Evolutionary conservation across 2,888 invertebrate genomes (phyloP), one percentile per base, ranked within the genome.

Genomic region (Merodon equestris): DNA sequence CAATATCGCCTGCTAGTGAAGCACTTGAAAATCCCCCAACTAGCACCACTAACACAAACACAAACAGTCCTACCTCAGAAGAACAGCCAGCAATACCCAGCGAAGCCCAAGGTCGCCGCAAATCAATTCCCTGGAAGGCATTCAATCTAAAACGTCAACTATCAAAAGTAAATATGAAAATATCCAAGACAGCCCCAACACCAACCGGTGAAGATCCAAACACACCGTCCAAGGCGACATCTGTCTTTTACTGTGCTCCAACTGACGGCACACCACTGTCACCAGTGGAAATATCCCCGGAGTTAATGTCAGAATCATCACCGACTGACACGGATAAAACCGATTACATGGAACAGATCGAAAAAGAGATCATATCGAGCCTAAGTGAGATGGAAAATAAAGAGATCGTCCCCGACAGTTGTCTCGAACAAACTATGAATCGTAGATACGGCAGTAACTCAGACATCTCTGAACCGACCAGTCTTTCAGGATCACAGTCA

Each of bases 91-190:
- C 81, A 40, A 70, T 83, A 9, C 83, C 84, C 83, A 89, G 89
- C 76, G 91, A 91, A 85, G 84, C 88, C 18, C 88, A 90, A 81
- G 87, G 87, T 60, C 89, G 93, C 77, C 91, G 93, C 83, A 93
- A 93, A 84, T 93, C 93, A 36, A 91, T 92, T 82, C 88, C 91
- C 70, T 94, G 95, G 94, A 94, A 94, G 88, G 92, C 92, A 75
- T 94, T 95, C 90, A 94, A 93, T 88, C 90, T 95, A 74, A 95
- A 95, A 88, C 92, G 95, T 84, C 95, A 95, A 89, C 91, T 95
- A 84, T 94, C 94, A 81, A 94, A 92, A 89, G 95, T 95, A 83
- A 93, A 92, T 84, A 93, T 86, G 85, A 87, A 87, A 72, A 88
- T 86, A 76, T 84, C 61, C 4, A 76, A 82, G 61, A 54, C 67